Conservation (phyloP, 2,113 vertebrate species). For the Dipodomys merriami region DNA sequence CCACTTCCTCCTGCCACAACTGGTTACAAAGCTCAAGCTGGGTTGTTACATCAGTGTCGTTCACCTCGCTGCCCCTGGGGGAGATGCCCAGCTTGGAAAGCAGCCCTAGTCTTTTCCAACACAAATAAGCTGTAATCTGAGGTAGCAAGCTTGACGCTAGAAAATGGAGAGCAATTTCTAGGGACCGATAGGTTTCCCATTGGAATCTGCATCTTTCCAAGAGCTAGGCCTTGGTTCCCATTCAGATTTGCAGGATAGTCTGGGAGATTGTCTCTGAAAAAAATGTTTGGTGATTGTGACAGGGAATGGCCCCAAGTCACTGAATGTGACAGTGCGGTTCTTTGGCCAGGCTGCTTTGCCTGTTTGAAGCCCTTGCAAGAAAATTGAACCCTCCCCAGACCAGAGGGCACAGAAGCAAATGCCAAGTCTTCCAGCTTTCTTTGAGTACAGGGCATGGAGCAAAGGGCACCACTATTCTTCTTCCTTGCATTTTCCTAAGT, state of each 20-base stretch:
- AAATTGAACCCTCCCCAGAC: neutral
- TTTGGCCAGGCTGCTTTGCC: neutral
- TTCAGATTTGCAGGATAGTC: neutral
- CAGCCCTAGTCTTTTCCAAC: slow-evolving; percentile 40
- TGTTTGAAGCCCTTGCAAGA: neutral
- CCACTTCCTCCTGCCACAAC: neutral
- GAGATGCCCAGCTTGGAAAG: slow-evolving; percentile 37
- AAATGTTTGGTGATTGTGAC: slow-evolving; percentile 42
- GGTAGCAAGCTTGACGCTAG: neutral
- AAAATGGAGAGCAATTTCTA: neutral
- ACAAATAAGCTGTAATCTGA: slow-evolving; percentile 36
- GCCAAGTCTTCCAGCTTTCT: neutral
- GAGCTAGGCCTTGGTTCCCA: neutral
- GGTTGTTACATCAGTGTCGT: neutral
- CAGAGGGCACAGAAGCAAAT: neutral
- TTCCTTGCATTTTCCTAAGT: neutral
- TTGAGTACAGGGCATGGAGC: neutral
- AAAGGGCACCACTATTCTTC: fast-evolving
- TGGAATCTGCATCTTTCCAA: neutral
- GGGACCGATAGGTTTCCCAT: neutral
- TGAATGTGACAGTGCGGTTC: neutral
- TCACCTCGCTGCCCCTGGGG: neutral
- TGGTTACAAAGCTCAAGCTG: neutral
- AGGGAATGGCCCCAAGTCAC: neutral
- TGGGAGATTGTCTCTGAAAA: neutral